These are phyloP conservation scores for Apistogramma diplotaenia DNA, from an alignment of 2,113 vertebrate species.

Conservation along the genomic window DNA sequence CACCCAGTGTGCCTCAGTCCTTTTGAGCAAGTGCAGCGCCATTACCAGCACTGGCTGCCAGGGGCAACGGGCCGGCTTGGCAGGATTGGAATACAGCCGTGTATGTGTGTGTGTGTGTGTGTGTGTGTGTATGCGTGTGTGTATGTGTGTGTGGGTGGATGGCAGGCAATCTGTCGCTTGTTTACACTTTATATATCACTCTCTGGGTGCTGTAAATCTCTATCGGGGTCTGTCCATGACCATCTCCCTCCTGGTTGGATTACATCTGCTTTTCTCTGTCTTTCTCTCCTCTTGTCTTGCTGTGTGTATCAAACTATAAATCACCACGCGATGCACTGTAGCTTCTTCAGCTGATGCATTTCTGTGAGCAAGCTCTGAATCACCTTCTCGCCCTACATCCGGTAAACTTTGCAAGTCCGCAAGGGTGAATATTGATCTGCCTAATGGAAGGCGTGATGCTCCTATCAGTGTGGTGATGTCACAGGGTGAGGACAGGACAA, in stretches of 20 bases:
- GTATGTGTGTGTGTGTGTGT: constrained; percentile 36
- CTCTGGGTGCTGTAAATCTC: constrained; percentile 56
- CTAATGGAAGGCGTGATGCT: constrained; percentile 49
- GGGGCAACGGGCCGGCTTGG: constrained; percentile 50
- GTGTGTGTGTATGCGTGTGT: constrained; percentile 33
- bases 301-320: constrained; percentile 6
- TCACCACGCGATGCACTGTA: neutral
- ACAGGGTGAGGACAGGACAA: constrained; percentile 18
- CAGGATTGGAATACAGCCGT: constrained; percentile 50
- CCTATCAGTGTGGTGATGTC: constrained; percentile 46
- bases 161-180: constrained; percentile 68
- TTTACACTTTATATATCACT: constrained; percentile 68
- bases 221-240: constrained; percentile 39
- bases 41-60: constrained; percentile 55
- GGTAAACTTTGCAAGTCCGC: constrained; percentile 17
- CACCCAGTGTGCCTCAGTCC: constrained; percentile 11
- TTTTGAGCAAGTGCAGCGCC: constrained; percentile 34
- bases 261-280: constrained; percentile 29
- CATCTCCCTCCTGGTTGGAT: constrained; percentile 35
- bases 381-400: neutral
- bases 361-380: neutral
- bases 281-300: neutral
- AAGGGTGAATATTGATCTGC: constrained; percentile 52
- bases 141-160: constrained; percentile 41
- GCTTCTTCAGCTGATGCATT: neutral